phyloP scores from a whole-genome alignment of 2,797 vertebrate species.

The Mormyrops attenuatus region DNA sequence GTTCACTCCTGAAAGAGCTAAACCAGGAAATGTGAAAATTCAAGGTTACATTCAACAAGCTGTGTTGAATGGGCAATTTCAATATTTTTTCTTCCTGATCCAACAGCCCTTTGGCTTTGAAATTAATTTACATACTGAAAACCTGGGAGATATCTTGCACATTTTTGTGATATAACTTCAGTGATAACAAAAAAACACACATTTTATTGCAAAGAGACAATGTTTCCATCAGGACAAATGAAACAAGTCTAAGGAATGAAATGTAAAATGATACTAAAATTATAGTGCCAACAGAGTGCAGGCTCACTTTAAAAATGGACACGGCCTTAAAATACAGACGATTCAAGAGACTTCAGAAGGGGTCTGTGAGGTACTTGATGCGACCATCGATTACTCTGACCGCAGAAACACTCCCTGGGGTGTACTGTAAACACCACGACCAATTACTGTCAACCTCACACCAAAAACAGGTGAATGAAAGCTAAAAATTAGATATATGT shows the following conservation, averaged over 20 bases:
- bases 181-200: neutral
- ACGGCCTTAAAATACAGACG: neutral
- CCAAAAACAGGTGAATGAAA: neutral
- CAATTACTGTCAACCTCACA: neutral
- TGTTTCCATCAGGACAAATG: neutral
- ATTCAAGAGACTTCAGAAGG: neutral
- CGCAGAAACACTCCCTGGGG: neutral
- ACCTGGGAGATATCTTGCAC: neutral
- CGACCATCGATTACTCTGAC: neutral
- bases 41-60: neutral
- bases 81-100: neutral
- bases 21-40: neutral
- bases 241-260: neutral
- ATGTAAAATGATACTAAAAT: neutral
- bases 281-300: neutral
- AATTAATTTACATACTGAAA: slow-evolving; percentile 1
- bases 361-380: neutral
- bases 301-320: neutral
- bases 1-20: neutral
- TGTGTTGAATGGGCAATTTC: neutral
- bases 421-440: neutral
- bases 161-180: neutral
- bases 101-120: neutral
- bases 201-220: neutral
- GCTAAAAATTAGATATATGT: neutral